These are phyloP conservation scores for Cinclus mexicanus DNA, from an alignment of 2,113 vertebrate species.

Conservation along the genomic window DNA sequence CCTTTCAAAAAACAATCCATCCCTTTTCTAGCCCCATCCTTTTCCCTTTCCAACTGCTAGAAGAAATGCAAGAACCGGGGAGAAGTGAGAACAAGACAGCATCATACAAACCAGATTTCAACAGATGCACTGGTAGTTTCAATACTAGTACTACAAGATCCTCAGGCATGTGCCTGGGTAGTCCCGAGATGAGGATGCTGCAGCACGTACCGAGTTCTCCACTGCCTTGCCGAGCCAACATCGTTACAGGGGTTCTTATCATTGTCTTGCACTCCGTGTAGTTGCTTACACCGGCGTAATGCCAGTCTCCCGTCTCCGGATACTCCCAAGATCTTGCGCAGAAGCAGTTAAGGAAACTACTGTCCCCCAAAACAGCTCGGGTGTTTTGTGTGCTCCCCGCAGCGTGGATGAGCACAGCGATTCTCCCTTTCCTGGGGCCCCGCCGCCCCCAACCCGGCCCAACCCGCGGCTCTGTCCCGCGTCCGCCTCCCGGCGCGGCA, in stretches of 20 bases:
- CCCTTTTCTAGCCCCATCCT: not conserved
- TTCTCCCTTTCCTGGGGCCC: too few relatives aligned
- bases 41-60: not conserved
- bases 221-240: not conserved
- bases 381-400: not conserved
- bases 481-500: not conserved
- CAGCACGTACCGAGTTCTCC: not conserved
- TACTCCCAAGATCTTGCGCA: not conserved
- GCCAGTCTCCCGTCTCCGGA: not conserved
- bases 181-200: not conserved
- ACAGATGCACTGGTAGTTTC: not conserved
- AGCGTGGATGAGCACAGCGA: rapidly evolving
- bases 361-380: not conserved
- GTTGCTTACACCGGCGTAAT: not conserved
- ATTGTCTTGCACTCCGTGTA: not conserved
- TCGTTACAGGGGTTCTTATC: not conserved
- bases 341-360: not conserved
- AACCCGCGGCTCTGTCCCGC: not conserved
- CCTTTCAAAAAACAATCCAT: not conserved
- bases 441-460: not conserved
- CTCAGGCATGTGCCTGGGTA: not conserved
- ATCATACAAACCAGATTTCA: not conserved
- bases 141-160: not conserved
- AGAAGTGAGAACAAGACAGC: not conserved
- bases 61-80: not conserved